Base-by-base conservation (phyloP, 2,113 vertebrate species). In the Halcyon malimbica region DNA sequence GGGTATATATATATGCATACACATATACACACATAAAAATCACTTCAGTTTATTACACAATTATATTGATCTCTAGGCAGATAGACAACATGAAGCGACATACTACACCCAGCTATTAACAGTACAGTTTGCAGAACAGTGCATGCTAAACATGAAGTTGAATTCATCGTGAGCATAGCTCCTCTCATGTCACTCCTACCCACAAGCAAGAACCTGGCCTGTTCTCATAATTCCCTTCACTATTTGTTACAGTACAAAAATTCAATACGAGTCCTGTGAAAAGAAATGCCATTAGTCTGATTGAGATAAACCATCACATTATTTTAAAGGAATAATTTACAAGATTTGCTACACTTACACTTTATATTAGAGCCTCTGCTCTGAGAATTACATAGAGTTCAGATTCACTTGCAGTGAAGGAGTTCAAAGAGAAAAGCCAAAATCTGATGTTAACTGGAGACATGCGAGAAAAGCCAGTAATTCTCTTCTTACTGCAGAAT, bases 401-500 rank as follows among this genome's bases (percentile, higher is more conserved):
- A 89, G 69, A 90, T 13, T 69, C 68, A 70, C 56, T 39, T 89
- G 62, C 57, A 89, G 60, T 21, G 31, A 57, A 57, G 17, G 56
- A 33, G 56, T 51, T 87, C 50, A 82, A 95, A 73, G 44, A 95
- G 68, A 82, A 37, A 57, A 95, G 84, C 84, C 81, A 90, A 86
- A 97, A 86, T 23, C 68, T 88, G 83, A 79, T 54, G 77, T 63
- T 77, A 83, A 42, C 41, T 76, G 79, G 63, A 92, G 42, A 83
- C 73, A 86, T 84, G 74, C 31, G 19, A 93, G 83, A 85, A 86
- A 85, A 91, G 62, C 4, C 79, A 74, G 57, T 87, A 75, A 83
- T 73, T 91, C 78, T 68, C 73, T 76, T 68, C 16, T 15, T 77
- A 57, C 46, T 71, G 83, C 71, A 93, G 59, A 94, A 76, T 10